These are phyloP conservation scores for Plemyria rubiginata DNA, from an alignment of 2,888 invertebrate species.

Conservation along the genomic window DNA sequence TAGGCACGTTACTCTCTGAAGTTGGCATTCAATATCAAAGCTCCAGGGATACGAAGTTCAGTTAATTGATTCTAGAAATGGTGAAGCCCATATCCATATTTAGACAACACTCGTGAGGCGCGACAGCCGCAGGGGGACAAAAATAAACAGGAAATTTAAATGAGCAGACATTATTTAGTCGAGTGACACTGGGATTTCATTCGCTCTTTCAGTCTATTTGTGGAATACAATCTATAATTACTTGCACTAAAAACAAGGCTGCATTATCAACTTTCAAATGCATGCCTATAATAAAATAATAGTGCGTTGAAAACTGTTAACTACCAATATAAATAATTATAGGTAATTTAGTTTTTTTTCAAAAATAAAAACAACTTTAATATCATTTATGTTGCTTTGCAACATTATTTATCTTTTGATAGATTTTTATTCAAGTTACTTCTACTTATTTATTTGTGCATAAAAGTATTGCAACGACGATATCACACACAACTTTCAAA, in stretches of 20 bases:
- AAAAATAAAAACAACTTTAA: too few relatives aligned
- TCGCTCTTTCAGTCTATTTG: slow-evolving; percentile 62
- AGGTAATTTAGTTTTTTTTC: too few relatives aligned
- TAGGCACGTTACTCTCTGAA: neutral
- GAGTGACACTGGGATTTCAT: slow-evolving; percentile 73
- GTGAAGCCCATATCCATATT: slow-evolving; percentile 57
- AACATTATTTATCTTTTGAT: too few relatives aligned
- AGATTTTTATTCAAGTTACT: too few relatives aligned
- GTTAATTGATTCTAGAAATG: slow-evolving; percentile 50
- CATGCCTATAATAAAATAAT: too few relatives aligned
- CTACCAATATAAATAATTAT: too few relatives aligned
- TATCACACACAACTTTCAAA: neutral
- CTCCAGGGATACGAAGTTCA: slow-evolving; percentile 5
- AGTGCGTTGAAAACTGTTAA: too few relatives aligned
- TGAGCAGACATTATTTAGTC: slow-evolving; percentile 69
- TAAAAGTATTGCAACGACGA: too few relatives aligned
- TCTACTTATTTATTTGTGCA: too few relatives aligned
- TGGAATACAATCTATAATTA: slow-evolving; percentile 11
- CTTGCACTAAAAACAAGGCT: neutral
- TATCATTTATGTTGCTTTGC: too few relatives aligned
- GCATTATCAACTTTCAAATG: too few relatives aligned
- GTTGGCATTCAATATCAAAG: slow-evolving; percentile 2
- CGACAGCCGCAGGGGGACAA: slow-evolving; percentile 59
- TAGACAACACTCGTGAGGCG: slow-evolving; percentile 56
- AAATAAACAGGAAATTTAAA: slow-evolving; percentile 79